phyloP scores from a whole-genome alignment of 30 jellyfish, hydroid and myxozoan species.

The Chironex yamaguchii region DNA sequence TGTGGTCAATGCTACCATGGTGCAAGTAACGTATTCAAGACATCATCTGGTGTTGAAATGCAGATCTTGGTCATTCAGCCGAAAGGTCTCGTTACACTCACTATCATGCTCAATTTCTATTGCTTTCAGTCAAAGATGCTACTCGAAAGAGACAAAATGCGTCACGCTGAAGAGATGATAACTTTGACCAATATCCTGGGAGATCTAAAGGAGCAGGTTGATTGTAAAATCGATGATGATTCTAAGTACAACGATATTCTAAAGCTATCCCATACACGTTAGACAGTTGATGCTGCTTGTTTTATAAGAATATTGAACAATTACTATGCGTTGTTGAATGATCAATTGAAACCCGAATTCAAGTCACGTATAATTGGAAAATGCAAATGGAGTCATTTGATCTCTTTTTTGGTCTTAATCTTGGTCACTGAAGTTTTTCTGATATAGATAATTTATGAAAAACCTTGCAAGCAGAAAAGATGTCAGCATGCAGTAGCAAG shows the following conservation, averaged over 20 bases:
- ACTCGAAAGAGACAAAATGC: conserved; percentile 16
- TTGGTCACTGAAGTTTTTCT: conserved; percentile 3
- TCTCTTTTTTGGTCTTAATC: not conserved
- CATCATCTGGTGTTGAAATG: conserved; percentile 66
- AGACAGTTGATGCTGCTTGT: conserved; percentile 39
- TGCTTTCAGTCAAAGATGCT: conserved; percentile 40
- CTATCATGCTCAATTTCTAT: conserved; percentile 74
- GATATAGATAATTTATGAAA: conserved; percentile 9
- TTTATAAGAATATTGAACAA: not conserved
- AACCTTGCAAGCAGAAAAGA: conserved; percentile 23
- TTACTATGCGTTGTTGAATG: not conserved
- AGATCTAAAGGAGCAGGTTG: not conserved
- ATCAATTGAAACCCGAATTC: conserved; percentile 13
- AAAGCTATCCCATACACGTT: not conserved
- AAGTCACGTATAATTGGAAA: conserved; percentile 24
- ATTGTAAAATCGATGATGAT: not conserved
- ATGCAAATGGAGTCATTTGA: conserved; percentile 24
- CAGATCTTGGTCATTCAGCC: conserved; percentile 62
- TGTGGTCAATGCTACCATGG: conserved; percentile 75
- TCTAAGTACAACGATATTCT: not conserved
- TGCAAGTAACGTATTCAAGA: conserved; percentile 71
- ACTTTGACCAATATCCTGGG: not conserved
- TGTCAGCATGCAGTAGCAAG: conserved; percentile 40
- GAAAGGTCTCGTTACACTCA: conserved; percentile 61
- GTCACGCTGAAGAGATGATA: not conserved